Percentiles rank a stretch among this genome's conserved stretches.
phyloP scores from a whole-genome alignment of 2,113 vertebrate species.

The Aplodontia rufa region DNA sequence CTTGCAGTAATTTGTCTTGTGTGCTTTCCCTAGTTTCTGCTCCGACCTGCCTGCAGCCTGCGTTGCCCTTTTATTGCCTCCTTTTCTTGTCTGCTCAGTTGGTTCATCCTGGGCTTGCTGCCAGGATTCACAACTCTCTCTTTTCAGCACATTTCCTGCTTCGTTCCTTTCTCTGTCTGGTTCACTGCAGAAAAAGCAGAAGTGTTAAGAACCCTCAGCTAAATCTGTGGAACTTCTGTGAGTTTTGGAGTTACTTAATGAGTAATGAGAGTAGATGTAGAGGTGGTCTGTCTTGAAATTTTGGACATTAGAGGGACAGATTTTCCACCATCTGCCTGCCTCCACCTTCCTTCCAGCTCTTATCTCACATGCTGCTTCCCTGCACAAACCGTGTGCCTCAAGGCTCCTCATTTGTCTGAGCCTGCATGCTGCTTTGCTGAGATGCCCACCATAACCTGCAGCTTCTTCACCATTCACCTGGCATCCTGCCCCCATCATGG shows the following conservation, averaged over 20 bases:
- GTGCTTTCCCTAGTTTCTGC: slow-evolving; percentile 17
- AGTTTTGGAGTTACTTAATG: not conserved
- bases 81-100: not conserved
- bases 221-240: not conserved
- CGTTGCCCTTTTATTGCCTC: not conserved
- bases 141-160: not conserved
- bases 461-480: not conserved
- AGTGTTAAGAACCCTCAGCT: not conserved
- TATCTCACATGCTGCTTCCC: not conserved
- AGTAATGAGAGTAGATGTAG: not conserved
- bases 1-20: slow-evolving; percentile 29
- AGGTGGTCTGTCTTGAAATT: not conserved
- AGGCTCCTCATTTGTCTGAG: not conserved
- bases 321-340: not conserved
- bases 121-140: not conserved
- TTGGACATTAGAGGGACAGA: not conserved
- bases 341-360: not conserved
- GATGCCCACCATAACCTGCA: not conserved
- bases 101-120: not conserved
- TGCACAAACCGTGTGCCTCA: not conserved
- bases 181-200: not conserved
- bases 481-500: not conserved
- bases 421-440: not conserved
- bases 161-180: not conserved
- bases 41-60: slow-evolving; percentile 35